A percentile compares a stretch with the other conserved stretches of the same genome.
These are phyloP conservation scores for Okapia johnstoni DNA, from an alignment of 2,113 vertebrate species.

Conservation along the genomic window DNA sequence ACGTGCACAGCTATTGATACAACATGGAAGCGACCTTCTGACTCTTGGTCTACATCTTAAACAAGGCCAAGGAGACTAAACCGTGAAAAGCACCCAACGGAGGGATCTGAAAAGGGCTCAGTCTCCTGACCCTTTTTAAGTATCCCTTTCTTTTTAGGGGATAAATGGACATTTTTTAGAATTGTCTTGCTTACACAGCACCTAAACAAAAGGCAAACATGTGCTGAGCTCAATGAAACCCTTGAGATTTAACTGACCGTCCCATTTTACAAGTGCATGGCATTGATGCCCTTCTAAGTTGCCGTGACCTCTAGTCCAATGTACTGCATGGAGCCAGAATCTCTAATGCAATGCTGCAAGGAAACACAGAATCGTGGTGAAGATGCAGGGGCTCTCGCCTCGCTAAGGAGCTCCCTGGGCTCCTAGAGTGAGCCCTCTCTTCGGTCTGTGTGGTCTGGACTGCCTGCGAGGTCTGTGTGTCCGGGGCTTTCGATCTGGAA, in stretches of 20 bases:
- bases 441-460: neutral
- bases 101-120: neutral
- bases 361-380: neutral
- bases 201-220: neutral
- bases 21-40: fast-evolving
- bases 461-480: neutral
- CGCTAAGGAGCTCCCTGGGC: neutral
- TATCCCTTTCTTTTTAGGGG: neutral
- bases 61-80: neutral
- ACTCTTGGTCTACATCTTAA: neutral
- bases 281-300: neutral
- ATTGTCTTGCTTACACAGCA: neutral
- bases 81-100: neutral
- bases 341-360: neutral
- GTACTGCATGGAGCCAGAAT: fast-evolving
- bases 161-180: neutral
- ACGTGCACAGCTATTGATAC: neutral
- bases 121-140: neutral
- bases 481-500: neutral
- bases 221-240: neutral
- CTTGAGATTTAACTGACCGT: neutral
- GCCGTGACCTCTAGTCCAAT: neutral
- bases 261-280: neutral
- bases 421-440: neutral
- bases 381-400: neutral